Conservation (phyloP, 2,888 invertebrate species). For the Zele albiditarsus region DNA sequence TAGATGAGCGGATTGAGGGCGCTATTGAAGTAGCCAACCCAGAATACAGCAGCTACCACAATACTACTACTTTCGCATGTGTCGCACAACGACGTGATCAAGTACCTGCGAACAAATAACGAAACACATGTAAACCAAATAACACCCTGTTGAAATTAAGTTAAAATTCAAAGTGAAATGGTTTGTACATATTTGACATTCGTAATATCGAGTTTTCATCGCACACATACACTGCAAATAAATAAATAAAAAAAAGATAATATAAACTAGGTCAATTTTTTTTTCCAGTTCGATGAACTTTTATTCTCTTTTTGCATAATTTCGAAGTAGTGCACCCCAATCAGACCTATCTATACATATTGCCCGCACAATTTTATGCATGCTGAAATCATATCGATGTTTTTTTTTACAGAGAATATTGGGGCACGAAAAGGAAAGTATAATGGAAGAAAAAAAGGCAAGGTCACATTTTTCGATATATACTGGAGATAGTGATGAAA, state of each 20-base stretch:
- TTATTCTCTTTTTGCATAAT: neutral
- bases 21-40: conserved; percentile 98
- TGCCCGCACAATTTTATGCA: conserved; percentile 5
- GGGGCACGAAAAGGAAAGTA: neutral
- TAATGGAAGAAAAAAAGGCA: neutral
- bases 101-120: conserved; percentile 79
- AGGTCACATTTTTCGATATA: conserved; percentile 13
- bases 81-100: conserved; percentile 86
- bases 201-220: neutral
- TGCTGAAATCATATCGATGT: conserved; percentile 19
- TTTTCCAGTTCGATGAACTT: neutral
- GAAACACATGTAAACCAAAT: neutral
- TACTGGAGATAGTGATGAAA: neutral
- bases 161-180: too few relatives aligned
- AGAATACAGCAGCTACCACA: conserved; percentile 93
- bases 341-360: neutral
- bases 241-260: neutral
- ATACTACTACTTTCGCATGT: conserved; percentile 87
- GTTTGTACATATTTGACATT: conserved; percentile 7
- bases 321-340: neutral
- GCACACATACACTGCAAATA: neutral
- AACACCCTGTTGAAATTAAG: neutral
- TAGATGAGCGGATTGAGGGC: conserved; percentile 97
- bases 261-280: neutral
- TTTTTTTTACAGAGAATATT: neutral